These are phyloP conservation scores for Trematomus bernacchii DNA, from an alignment of 2,797 vertebrate species.

Conservation along the genomic window DNA sequence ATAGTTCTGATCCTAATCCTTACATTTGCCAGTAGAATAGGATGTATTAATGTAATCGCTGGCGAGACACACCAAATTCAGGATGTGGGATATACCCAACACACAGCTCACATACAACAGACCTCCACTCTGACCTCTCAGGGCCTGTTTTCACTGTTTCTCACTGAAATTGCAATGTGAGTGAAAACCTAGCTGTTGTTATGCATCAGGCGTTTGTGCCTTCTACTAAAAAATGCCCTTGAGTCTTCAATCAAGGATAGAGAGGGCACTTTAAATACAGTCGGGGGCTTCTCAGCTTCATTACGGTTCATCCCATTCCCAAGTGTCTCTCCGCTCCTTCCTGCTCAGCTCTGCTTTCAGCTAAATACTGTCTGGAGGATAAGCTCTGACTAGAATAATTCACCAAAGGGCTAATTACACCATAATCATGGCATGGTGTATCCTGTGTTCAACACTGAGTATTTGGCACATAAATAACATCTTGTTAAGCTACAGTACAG, in stretches of 20 bases:
- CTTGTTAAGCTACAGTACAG: not conserved
- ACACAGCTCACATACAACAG: not conserved
- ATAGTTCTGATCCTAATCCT: slow-evolving; percentile 47
- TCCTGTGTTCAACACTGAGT: slow-evolving; percentile 50
- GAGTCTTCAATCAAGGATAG: slow-evolving; percentile 71
- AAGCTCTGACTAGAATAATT: slow-evolving; percentile 70
- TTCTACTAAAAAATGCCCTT: slow-evolving; percentile 54
- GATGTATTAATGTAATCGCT: slow-evolving; percentile 24
- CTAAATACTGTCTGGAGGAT: slow-evolving; percentile 66
- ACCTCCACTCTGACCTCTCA: slow-evolving; percentile 21
- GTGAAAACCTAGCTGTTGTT: slow-evolving; percentile 22
- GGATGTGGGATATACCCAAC: slow-evolving; percentile 18
- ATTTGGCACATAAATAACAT: slow-evolving; percentile 48
- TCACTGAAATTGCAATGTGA: slow-evolving; percentile 18
- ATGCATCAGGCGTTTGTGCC: slow-evolving; percentile 35
- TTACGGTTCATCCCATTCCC: slow-evolving; percentile 73
- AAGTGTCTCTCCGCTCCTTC: slow-evolving; percentile 62
- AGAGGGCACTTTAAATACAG: slow-evolving; percentile 73
- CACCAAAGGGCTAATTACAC: slow-evolving; percentile 72
- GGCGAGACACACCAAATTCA: slow-evolving; percentile 27
- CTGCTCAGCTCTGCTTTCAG: slow-evolving; percentile 58
- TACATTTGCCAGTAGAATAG: slow-evolving; percentile 30
- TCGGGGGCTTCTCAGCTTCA: slow-evolving; percentile 69
- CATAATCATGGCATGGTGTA: slow-evolving; percentile 57
- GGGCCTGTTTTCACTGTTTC: slow-evolving; percentile 16